Evolutionary conservation across 2,888 invertebrate species (phyloP).

Genomic region (Hirtodrosophila trivittata): DNA sequence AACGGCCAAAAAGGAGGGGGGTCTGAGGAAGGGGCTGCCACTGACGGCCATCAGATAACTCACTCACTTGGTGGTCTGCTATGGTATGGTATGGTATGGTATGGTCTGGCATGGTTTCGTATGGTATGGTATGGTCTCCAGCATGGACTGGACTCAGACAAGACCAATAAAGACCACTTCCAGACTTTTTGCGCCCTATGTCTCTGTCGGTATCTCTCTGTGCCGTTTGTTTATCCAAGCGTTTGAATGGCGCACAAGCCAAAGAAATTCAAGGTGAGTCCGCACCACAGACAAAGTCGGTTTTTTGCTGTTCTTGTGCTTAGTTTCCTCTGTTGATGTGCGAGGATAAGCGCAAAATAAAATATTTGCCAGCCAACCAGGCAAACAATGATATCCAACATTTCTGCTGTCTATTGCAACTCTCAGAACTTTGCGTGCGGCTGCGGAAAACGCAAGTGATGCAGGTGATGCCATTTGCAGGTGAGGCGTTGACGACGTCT

Average conservation of each 20-base stretch:
- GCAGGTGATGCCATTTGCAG: conserved; percentile 23
- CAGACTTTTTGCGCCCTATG: conserved; percentile 62
- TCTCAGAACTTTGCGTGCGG: conserved; percentile 32
- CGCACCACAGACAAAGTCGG: conserved; percentile 34
- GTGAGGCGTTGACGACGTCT: conserved; percentile 50
- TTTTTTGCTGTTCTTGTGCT: conserved; percentile 22
- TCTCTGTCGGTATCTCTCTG: conserved; percentile 48
- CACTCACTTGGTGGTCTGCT: conserved; percentile 75
- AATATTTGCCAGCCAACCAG: conserved; percentile 68
- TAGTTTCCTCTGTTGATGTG: conserved; percentile 44
- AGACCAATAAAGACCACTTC: conserved; percentile 62
- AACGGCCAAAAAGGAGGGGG: conserved; percentile 16
- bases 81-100: conserved; percentile 8
- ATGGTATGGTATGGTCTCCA: conserved; percentile 23
- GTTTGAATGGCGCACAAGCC: conserved; percentile 67
- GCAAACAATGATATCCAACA: conserved; percentile 69
- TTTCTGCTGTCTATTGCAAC: conserved; percentile 30
- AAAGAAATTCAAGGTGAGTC: conserved; percentile 76
- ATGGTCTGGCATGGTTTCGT: conserved; percentile 16
- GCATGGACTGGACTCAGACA: conserved; percentile 41
- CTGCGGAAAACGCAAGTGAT: conserved; percentile 75
- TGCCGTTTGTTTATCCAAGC: conserved; percentile 71
- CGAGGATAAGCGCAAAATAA: conserved; percentile 73
- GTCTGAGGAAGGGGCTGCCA: conserved; percentile 24
- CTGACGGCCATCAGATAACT: conserved; percentile 78